Conservation (phyloP, 2,888 invertebrate genomes). For the Amorpha juglandis region DNA sequence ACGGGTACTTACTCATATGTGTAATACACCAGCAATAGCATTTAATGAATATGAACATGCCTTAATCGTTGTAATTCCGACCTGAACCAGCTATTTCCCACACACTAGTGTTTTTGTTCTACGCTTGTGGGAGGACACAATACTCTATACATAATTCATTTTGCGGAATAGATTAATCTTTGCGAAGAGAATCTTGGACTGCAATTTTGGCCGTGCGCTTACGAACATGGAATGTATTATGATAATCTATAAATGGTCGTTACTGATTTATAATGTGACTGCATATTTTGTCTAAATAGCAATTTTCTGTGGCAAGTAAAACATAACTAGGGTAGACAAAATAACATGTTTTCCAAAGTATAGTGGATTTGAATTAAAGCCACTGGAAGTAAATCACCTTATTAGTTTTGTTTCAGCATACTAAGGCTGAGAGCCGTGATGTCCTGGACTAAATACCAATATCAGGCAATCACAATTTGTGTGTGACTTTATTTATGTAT, state of each 20-base stretch:
- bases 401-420: too few species aligned
- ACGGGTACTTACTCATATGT: too few species aligned
- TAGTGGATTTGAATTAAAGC: too few species aligned
- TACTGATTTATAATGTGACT: not conserved
- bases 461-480: too few species aligned
- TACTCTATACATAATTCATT: conserved; percentile 57
- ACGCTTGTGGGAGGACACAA: conserved; percentile 39
- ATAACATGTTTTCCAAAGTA: too few species aligned
- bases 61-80: conserved; percentile 35
- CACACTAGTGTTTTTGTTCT: conserved; percentile 50
- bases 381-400: too few species aligned
- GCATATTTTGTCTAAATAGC: not conserved
- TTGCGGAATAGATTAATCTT: conserved; percentile 30
- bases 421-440: too few species aligned
- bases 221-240: conserved; percentile 11
- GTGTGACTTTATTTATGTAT: too few species aligned
- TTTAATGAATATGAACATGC: conserved; percentile 27
- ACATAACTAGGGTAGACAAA: too few species aligned
- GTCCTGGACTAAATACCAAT: too few species aligned
- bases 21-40: not conserved
- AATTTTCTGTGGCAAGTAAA: not conserved
- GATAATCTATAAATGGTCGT: conserved; percentile 31
- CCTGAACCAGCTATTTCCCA: conserved; percentile 37
- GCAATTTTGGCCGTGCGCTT: conserved; percentile 19
- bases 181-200: conserved; percentile 20